These are phyloP conservation scores for Passerina amoena DNA, from an alignment of 2,113 vertebrate species.

Conservation along the genomic window DNA sequence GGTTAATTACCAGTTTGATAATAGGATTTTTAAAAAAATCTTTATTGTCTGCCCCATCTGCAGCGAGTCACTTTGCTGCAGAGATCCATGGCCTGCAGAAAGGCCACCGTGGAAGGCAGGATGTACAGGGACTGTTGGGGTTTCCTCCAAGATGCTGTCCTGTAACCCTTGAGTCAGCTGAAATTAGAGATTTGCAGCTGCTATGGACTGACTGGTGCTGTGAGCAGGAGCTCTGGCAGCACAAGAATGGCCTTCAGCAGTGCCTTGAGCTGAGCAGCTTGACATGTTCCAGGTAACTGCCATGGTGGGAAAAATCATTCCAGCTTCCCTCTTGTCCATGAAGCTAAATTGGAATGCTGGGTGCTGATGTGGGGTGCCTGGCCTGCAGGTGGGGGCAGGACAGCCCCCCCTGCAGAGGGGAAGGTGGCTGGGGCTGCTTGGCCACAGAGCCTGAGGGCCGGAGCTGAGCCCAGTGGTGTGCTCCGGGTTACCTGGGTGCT, in stretches of 20 bases:
- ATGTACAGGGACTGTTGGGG: fast-evolving
- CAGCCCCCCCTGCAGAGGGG: background rate
- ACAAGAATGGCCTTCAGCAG: background rate
- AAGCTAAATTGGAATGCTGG: background rate
- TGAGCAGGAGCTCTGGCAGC: background rate
- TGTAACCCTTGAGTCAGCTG: background rate
- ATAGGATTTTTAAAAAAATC: background rate
- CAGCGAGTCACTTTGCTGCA: background rate
- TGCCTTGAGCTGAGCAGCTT: background rate
- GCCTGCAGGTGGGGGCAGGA: background rate
- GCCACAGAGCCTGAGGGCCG: background rate
- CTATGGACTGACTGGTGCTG: background rate
- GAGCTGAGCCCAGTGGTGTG: fast-evolving
- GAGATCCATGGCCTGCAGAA: background rate
- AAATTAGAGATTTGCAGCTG: background rate
- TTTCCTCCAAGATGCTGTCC: background rate
- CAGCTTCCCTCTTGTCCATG: fast-evolving
- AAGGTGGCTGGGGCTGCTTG: fast-evolving
- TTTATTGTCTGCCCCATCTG: background rate
- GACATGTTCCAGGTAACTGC: background rate
- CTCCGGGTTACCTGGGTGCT: background rate
- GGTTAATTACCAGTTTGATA: background rate
- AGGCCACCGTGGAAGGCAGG: background rate
- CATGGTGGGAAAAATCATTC: background rate
- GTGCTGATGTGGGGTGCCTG: background rate